phyloP scores from a whole-genome alignment of 2,797 vertebrate species.

The Crocidura indochinensis region DNA sequence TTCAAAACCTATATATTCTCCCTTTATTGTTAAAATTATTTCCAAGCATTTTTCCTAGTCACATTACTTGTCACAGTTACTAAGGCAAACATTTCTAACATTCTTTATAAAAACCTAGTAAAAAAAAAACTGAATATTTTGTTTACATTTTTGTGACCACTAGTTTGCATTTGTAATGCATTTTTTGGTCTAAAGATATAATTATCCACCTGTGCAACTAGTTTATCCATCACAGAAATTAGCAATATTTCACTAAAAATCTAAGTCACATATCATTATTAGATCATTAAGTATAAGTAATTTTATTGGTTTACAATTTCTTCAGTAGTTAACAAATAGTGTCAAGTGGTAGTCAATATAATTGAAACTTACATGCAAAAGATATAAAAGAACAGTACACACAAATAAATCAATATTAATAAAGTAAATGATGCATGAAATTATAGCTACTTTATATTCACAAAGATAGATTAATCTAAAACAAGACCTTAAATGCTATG shows the following conservation, averaged over 20 bases:
- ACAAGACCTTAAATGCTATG: background rate
- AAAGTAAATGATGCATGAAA: constrained; percentile 22
- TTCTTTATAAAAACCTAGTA: background rate
- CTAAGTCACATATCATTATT: background rate
- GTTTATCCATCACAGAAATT: background rate
- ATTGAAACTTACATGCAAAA: constrained; percentile 53
- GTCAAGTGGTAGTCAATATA: constrained; percentile 2
- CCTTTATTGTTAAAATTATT: constrained; percentile 4
- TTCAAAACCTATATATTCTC: background rate
- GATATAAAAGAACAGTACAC: background rate
- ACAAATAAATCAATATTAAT: constrained; percentile 58
- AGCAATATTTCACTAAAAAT: background rate
- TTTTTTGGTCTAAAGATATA: background rate
- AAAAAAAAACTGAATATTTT: background rate
- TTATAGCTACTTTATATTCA: background rate
- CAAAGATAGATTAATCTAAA: background rate
- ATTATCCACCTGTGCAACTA: background rate
- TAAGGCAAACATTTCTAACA: background rate
- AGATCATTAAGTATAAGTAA: background rate
- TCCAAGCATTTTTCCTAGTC: background rate
- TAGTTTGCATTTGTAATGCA: background rate
- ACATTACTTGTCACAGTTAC: background rate
- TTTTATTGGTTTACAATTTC: constrained; percentile 12
- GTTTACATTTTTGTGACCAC: background rate
- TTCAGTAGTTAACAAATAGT: constrained; percentile 45